These are phyloP conservation scores for Tetramorium simillimum DNA, from an alignment of 1,140 invertebrate species.

Conservation along the genomic window DNA sequence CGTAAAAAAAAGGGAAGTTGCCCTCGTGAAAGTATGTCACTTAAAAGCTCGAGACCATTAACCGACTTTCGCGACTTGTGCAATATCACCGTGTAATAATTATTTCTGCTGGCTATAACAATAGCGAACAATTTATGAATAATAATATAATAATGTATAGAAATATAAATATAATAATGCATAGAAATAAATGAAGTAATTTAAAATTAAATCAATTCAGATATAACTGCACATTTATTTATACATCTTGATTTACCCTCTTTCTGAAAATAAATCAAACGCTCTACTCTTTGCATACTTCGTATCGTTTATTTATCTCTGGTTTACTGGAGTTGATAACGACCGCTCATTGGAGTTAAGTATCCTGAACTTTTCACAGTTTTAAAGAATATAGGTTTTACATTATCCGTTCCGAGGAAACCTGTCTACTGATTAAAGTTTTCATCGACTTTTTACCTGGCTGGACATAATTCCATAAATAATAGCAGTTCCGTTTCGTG, in stretches of 20 bases:
- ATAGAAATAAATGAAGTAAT: background rate
- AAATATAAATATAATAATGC: background rate
- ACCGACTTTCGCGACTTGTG: constrained; percentile 5
- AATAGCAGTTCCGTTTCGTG: constrained; percentile 4
- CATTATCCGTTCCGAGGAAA: background rate
- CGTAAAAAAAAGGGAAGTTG: background rate
- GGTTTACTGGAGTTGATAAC: background rate
- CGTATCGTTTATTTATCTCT: background rate
- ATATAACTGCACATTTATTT: background rate
- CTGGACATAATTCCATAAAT: constrained; percentile 31
- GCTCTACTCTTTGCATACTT: background rate
- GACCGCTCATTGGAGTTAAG: background rate
- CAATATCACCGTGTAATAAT: background rate
- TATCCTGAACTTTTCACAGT: background rate
- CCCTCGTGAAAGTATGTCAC: constrained; percentile 2
- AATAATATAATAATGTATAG: background rate
- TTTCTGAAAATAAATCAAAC: background rate
- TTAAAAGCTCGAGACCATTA: constrained; percentile 4
- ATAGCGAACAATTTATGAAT: background rate
- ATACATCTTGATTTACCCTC: background rate
- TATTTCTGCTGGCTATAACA: background rate
- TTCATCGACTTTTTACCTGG: constrained; percentile 2
- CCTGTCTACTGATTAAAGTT: constrained; percentile 29
- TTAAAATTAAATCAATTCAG: constrained; percentile 11
- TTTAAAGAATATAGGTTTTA: constrained; percentile 24